Conservation (phyloP, 2,888 invertebrate species). For the Caenorhabditis uteleia region DNA sequence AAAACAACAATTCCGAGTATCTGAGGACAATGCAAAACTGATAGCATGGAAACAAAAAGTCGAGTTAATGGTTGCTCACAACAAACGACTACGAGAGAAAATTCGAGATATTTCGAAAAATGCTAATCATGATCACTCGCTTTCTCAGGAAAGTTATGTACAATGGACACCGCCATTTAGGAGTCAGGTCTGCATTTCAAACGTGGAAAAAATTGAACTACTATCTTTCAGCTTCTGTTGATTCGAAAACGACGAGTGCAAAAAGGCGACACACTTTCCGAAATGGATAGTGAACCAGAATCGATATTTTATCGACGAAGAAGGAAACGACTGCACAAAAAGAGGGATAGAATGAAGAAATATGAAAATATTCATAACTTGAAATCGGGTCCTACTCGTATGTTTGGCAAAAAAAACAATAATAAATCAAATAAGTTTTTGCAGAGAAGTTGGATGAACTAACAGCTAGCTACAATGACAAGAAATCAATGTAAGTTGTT, state of each 20-base stretch:
- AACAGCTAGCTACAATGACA: constrained; percentile 15
- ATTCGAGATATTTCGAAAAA: constrained; percentile 37
- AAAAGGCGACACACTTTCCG: constrained; percentile 50
- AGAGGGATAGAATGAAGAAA: constrained; percentile 40
- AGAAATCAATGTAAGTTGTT: constrained; percentile 21
- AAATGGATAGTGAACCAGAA: constrained; percentile 57
- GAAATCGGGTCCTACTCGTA: constrained; percentile 36
- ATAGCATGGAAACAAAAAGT: constrained; percentile 57
- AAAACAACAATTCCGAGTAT: constrained; percentile 47
- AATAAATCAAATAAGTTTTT: constrained; percentile 8
- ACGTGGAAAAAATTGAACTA: background rate
- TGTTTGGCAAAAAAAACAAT: background rate
- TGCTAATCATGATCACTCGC: constrained; percentile 18
- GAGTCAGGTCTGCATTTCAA: constrained; percentile 33
- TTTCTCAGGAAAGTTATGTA: constrained; percentile 27
- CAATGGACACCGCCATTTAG: constrained; percentile 52
- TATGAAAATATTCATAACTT: constrained; percentile 40
- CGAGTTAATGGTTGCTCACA: constrained; percentile 54
- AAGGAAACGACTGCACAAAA: constrained; percentile 42
- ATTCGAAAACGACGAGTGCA: constrained; percentile 49
- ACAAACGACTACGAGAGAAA: constrained; percentile 56
- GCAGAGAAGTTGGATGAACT: background rate
- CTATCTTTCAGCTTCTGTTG: constrained; percentile 25
- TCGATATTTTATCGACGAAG: constrained; percentile 53
- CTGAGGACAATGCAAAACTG: constrained; percentile 45